Base-by-base conservation (phyloP, 2,888 invertebrate genomes). In the Silvanus unidentatus region DNA sequence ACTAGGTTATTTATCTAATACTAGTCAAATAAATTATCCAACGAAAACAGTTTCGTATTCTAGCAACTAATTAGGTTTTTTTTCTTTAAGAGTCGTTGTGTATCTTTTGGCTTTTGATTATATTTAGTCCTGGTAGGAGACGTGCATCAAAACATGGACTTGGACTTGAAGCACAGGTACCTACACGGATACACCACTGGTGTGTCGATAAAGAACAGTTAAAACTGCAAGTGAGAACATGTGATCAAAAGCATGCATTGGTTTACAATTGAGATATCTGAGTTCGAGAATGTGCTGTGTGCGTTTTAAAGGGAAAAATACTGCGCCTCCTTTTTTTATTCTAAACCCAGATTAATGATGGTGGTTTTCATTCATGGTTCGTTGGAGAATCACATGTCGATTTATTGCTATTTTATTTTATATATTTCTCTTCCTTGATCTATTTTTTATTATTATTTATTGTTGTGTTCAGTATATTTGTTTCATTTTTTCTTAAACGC, bases 331-430 rank as follows among this genome's bases (percentile, higher is more conserved):
- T 65, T 65, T 55, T 65, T 64, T 62, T 58, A 22, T 22, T 22
- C 8, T 22, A 22, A 22, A 22, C 52, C 50, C 51, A 59, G 58
- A 66, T 66, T 66, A 65, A 66, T 59, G 66, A 62, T 62, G 58
- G 66, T 56, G 64, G 65, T 60, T 64, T 64, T 63, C 65, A 66
- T 65, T 66, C 65, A 66, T 66, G 67, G 62, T 65, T 64, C 61
- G 65, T 57, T 67, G 65, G 62, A 62, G 63, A 37, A 37, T 37
- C 37, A 37, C 37, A 11, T 32, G 32, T 12, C 32, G 37, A 37
- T 37, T 37, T 37, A 37, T 44, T 40, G 28, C 28, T 32, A n/a
- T 27, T 40, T 42, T n/a, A 13, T 41, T 34, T 36, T 40, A 36
- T 45, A 45, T 48, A 48, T 41, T 48, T 47, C 43, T 39, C 48